Evolutionary conservation across 2,888 invertebrate species (phyloP), one percentile per base, ranked within the genome.

Genomic region (Sialis lutaria): DNA sequence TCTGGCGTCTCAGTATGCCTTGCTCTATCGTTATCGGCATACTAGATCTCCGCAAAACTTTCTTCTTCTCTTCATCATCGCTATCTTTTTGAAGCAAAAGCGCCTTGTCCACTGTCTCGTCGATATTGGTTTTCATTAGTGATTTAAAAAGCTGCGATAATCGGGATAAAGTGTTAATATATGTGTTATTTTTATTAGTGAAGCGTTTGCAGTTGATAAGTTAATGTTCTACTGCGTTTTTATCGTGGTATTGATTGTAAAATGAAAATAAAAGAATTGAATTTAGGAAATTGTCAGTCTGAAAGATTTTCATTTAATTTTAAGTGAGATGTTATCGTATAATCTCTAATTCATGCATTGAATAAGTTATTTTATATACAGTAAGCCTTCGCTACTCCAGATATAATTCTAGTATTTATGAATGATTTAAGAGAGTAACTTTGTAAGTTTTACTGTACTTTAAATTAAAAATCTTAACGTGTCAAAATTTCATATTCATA

Each of bases 51-150:
- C 42, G 42, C 32, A 31, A 30, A 9, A 44, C 43, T 40, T 43
- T 47, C 6, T 50, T 48, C 10, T 55, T 51, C 6, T 54, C 53
- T 31, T 55, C 55, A 42, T 58, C 59, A 40, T 60, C 60, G 6
- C 56, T 55, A 12, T 52, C 53, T 32, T 55, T 54, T 9, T 53
- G 53, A 10, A 51, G 50, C 64, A 58, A 66, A 52, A 48, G 60
- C 58, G 52, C 50, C 51, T 58, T 56, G 40, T 57, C 57, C 58
- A 73, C 63, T 53, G 69, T 67, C 57, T 66, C 67, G 55, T 67
- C 66, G 65, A 84, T 70, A 67, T 84, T 81, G 59, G 80, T 82
- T 76, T 82, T 84, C 72, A 86, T 70, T 56, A 78, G 78, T 60
- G 79, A 75, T 64, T 78, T 77, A 71, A 87, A 73, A 64, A 87